Evolutionary conservation across 2,888 invertebrate species (phyloP), one percentile per base, ranked within the genome.

Genomic region (Lottia scabra): DNA sequence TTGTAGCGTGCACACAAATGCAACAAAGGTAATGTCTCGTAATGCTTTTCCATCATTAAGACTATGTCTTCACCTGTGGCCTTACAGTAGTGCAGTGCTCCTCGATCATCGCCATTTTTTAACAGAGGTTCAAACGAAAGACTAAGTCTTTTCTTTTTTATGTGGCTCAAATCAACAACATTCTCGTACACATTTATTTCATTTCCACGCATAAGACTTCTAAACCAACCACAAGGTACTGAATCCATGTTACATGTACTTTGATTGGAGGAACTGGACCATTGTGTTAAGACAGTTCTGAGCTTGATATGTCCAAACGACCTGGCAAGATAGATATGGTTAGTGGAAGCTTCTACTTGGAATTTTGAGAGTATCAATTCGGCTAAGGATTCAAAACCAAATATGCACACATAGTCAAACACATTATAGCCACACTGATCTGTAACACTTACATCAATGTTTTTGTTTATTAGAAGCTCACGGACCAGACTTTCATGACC

Each of bases 331-430:
- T 19, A 5, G 0, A 56, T 12, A 12, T 19, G 19, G 15, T 56
- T 56, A 3, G 8, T 19, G 12, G 19, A 23, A 23, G 10, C 13
- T 56, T 56, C 56, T 6, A 38, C 5, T 10, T 38, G 38, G 8
- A 38, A 38, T 38, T 38, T 38, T 1, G 38, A 38, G 38, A 38
- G 38, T 38, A 38, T 8, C 3, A 23, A 43, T 27, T 66, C 46
- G 3, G 71, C 69, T 13, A 79, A 43, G 8, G 66, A 56, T 23
- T 46, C 43, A 67, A 75, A 70, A 30, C 75, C 73, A 68, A 71
- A 68, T 46, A 74, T 70, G 27, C 74, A 75, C 45, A 73, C 76
- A 45, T 73, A 76, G 68, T 79, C 78, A 44, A 78, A 63, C 10
- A 71, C 67, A 44, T 70, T 75, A 63, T 63, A 73, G 3, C 75